These are phyloP conservation scores for Athene noctua DNA, from an alignment of 2,113 vertebrate species.

Conservation along the genomic window DNA sequence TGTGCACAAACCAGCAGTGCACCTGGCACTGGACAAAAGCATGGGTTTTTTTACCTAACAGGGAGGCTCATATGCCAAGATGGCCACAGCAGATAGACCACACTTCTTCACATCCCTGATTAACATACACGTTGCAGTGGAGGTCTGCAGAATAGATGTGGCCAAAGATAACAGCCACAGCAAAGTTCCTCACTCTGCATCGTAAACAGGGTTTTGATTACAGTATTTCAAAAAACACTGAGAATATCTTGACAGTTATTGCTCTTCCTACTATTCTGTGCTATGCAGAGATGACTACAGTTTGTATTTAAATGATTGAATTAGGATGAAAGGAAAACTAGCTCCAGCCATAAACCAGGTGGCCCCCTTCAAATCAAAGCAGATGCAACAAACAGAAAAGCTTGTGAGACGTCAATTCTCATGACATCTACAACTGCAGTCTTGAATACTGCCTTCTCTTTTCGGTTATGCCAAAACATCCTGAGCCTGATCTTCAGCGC, in stretches of 20 bases:
- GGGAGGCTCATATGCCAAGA: neutral
- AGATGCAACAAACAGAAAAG: constrained; percentile 8
- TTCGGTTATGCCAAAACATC: neutral
- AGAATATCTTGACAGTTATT: neutral
- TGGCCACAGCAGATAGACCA: neutral
- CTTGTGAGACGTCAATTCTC: neutral
- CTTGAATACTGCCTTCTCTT: neutral
- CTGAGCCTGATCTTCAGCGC: neutral
- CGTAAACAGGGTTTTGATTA: neutral
- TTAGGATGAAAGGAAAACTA: constrained; percentile 42
- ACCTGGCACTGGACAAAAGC: neutral
- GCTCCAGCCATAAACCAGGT: constrained; percentile 25
- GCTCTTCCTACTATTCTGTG: neutral
- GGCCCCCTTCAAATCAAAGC: constrained; percentile 34
- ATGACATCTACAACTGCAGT: neutral
- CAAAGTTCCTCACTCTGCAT: neutral
- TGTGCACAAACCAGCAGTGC: neutral
- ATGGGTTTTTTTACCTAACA: accelerated
- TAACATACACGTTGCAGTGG: accelerated
- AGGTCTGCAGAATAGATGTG: neutral
- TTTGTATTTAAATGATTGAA: neutral
- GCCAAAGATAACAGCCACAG: neutral
- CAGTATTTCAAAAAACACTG: neutral
- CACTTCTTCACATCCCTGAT: neutral
- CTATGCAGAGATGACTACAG: neutral